These are phyloP conservation scores for Spongilla lacustris DNA, from an alignment of 37 sponge, comb jelly and placozoan genomes.

Conservation along the genomic window DNA sequence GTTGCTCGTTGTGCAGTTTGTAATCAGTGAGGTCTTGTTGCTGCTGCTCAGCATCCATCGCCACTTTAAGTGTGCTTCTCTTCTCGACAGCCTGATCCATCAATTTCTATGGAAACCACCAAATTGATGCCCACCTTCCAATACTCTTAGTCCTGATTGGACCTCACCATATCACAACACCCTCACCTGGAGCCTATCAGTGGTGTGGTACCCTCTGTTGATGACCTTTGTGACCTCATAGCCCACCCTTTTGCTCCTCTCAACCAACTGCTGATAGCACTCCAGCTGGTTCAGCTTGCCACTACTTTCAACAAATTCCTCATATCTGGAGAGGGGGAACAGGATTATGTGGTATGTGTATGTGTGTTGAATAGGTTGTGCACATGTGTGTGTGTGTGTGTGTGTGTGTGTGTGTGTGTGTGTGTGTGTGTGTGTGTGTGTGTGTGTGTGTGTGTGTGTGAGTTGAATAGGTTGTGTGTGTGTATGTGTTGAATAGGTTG, in stretches of 20 bases:
- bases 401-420: too few relatives aligned
- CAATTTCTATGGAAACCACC: conserved; percentile 14
- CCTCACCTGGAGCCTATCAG: conserved; percentile 73
- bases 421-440: too few relatives aligned
- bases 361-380: too few relatives aligned
- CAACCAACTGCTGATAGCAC: conserved; percentile 68
- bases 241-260: conserved; percentile 70
- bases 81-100: conserved; percentile 64
- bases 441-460: too few relatives aligned
- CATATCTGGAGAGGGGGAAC: conserved; percentile 47
- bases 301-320: conserved; percentile 89
- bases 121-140: too few relatives aligned
- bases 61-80: conserved; percentile 71
- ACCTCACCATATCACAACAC: background rate
- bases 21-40: conserved; percentile 82
- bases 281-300: conserved; percentile 71
- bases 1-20: conserved; percentile 73
- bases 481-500: background rate
- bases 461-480: too few relatives aligned
- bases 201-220: conserved; percentile 85
- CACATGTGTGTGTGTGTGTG: too few relatives aligned
- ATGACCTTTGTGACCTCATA: conserved; percentile 84
- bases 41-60: conserved; percentile 75
- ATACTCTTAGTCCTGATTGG: too few relatives aligned
- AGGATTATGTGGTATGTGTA: background rate